Base-by-base conservation (phyloP, 2,113 vertebrate genomes). In the Pterocles orientalis region DNA sequence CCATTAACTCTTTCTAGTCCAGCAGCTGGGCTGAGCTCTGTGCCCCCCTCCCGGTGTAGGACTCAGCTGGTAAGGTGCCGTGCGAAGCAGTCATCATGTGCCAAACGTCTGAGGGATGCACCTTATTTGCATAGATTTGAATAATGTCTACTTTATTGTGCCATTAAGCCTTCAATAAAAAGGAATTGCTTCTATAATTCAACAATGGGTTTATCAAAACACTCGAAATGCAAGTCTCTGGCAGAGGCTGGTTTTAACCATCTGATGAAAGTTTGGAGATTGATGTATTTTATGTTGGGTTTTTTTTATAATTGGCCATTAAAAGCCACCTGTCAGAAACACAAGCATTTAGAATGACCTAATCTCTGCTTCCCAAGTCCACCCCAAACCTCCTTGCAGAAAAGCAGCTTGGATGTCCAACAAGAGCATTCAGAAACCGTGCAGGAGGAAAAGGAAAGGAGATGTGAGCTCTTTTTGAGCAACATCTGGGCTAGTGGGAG, bases 81-180 rank as follows among this genome's bases (percentile, higher is more conserved):
- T 4, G 0, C 11, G 4, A 28, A 93, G 79, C 76, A 58, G 7
- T 34, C 11, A 3, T 34, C 33, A 1, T 48, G 43, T 82, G 65
- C 65, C 57, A 57, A 80, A 41, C 36, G 57, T 60, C 61, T 85
- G 84, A 86, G 65, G 79, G 82, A 53, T 82, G 84, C 54, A 39
- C 70, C 62, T 82, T 9, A 83, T 95, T 88, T 91, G 85, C 95
- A 94, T 88, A 73, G 61, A 88, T 96, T 87, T 95, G 90, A 95
- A 88, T 93, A 91, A 88, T 80, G 75, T 45, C 70, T 90, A 21
- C 57, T 96, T 93, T 91, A 95, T 96, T 73, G 75, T 93, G 79
- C 85, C 43, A 77, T 90, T 93, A 93, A 72, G 54, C 75, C 54
- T 91, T 94, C 81, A 85, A 43, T 95, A 85, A 82, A 95, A 95